phyloP scores from a whole-genome alignment of 2,797 vertebrate genomes.

The Chiloscyllium punctatum region DNA sequence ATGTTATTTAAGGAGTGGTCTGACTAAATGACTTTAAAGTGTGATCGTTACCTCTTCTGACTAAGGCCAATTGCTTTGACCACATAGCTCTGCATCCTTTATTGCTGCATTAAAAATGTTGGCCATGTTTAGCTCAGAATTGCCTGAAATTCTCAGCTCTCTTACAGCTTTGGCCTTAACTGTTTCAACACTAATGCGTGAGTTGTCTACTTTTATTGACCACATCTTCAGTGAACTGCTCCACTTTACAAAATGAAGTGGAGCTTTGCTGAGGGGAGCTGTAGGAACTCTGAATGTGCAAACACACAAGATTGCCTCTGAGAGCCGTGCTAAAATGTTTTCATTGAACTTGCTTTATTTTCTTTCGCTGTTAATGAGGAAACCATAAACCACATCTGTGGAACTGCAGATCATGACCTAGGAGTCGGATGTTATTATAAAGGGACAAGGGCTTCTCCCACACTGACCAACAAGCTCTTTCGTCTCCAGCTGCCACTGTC shows the following conservation, averaged over 20 bases:
- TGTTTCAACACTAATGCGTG: neutral
- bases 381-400: neutral
- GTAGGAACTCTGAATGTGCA: neutral
- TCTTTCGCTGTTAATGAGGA: neutral
- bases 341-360: neutral
- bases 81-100: neutral
- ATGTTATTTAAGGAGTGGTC: neutral
- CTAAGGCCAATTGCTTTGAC: neutral
- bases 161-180: neutral
- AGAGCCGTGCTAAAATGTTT: neutral
- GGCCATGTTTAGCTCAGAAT: neutral
- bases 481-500: constrained; percentile 8
- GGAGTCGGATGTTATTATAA: neutral
- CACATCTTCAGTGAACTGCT: neutral
- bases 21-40: neutral
- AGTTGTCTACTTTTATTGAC: neutral
- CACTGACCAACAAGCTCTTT: neutral
- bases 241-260: neutral
- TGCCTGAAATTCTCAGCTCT: neutral
- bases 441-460: neutral
- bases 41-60: neutral
- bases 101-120: neutral
- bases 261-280: neutral
- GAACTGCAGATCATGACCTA: neutral
- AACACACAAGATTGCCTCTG: neutral